Evolutionary conservation across 2,797 vertebrate genomes (phyloP).

Genomic region (Atherinosoma microstoma): DNA sequence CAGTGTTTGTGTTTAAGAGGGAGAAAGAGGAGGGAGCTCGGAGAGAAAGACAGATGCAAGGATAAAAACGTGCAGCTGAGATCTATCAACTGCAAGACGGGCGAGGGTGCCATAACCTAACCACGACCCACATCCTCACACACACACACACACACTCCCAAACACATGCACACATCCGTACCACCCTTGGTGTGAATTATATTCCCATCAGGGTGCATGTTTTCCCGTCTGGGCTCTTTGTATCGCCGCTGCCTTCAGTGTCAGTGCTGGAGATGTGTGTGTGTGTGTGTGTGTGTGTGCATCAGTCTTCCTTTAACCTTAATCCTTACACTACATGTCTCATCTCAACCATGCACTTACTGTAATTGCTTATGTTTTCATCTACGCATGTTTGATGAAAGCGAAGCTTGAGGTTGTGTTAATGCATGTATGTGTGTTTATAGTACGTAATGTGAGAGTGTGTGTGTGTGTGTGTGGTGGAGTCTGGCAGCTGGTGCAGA

Average conservation of each 20-base stretch:
- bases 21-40: conserved; percentile 42
- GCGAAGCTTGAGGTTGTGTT: conserved; percentile 1
- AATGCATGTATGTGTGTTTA: conserved; percentile 12
- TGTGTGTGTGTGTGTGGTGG: conserved; percentile 44
- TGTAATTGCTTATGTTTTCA: conserved; percentile 49
- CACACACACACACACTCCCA: conserved; percentile 25
- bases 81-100: conserved; percentile 67
- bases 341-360: conserved; percentile 25
- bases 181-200: conserved; percentile 65
- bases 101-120: conserved; percentile 47
- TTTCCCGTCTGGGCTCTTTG: conserved; percentile 60
- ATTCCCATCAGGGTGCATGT: conserved; percentile 66
- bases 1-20: conserved; percentile 28
- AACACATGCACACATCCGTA: conserved; percentile 19
- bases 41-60: conserved; percentile 64
- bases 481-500: conserved; percentile 72
- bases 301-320: conserved; percentile 22
- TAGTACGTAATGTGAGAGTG: conserved; percentile 4
- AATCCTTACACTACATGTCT: conserved; percentile 25
- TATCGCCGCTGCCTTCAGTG: conserved; percentile 21
- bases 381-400: conserved; percentile 6
- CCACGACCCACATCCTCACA: conserved; percentile 45
- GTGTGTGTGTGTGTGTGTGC: conserved; percentile 2
- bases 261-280: background rate
- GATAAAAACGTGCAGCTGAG: conserved; percentile 70